Conservation (phyloP, 1,140 invertebrate genomes). For the Helicoverpa zea region DNA sequence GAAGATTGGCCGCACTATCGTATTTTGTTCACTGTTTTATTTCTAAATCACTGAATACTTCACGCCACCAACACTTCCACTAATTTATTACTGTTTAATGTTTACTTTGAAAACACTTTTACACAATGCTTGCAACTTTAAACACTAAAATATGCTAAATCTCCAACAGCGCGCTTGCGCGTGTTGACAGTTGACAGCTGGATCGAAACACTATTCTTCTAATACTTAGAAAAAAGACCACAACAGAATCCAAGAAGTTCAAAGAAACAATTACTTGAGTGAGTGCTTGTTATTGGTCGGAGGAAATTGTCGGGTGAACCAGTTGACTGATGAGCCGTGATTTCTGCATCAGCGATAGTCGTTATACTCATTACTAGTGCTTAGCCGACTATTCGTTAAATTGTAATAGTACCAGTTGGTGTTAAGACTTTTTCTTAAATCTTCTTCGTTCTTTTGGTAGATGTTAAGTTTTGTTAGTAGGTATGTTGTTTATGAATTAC, state of each 20-base stretch:
- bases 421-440: neutral
- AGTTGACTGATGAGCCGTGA: conserved; percentile 33
- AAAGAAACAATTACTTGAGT: neutral
- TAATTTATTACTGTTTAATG: too few species aligned
- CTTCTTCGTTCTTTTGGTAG: neutral
- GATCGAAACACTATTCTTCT: too few species aligned
- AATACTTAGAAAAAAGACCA: neutral
- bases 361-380: conserved; percentile 32
- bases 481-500: neutral
- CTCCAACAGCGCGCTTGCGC: too few species aligned
- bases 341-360: conserved; percentile 23
- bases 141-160: too few species aligned
- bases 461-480: too few species aligned
- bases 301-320: neutral
- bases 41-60: too few species aligned
- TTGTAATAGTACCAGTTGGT: neutral
- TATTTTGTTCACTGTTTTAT: too few species aligned
- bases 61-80: too few species aligned
- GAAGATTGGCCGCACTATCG: too few species aligned
- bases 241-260: neutral
- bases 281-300: neutral
- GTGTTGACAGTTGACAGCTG: too few species aligned
- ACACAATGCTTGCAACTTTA: too few species aligned
- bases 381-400: conserved; percentile 7
- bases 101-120: too few species aligned